A percentile compares a stretch with the other conserved stretches of the same genome.
These are phyloP conservation scores for Heliconius eleuchia DNA, from an alignment of 1,140 invertebrate genomes.

Conservation along the genomic window DNA sequence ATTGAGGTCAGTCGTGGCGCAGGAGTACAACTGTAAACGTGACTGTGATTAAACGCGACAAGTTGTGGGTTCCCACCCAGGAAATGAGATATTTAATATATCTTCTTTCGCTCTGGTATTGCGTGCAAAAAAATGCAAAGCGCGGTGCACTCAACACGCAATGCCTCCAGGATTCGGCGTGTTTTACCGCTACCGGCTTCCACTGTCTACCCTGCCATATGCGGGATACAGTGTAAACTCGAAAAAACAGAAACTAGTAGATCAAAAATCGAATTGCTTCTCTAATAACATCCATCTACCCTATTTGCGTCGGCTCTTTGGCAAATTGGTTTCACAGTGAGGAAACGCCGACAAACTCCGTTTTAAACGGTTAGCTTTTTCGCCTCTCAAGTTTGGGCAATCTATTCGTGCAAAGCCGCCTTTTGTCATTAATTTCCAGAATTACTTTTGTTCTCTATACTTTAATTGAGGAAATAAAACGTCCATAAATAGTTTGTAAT, in stretches of 20 bases:
- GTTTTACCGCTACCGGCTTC: too few relatives aligned
- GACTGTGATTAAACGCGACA: too few relatives aligned
- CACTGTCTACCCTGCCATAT: too few relatives aligned
- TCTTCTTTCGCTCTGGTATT: too few relatives aligned
- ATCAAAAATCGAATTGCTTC: slow-evolving; percentile 37
- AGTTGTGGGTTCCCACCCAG: too few relatives aligned
- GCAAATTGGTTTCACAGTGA: slow-evolving; percentile 42
- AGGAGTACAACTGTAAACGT: too few relatives aligned
- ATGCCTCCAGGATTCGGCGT: too few relatives aligned
- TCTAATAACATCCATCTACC: slow-evolving; percentile 39
- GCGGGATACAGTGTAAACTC: too few relatives aligned
- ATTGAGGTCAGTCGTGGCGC: too few relatives aligned
- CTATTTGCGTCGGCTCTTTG: slow-evolving; percentile 37
- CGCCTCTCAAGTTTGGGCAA: slow-evolving; percentile 24
- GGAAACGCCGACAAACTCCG: slow-evolving; percentile 29
- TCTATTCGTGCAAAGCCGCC: slow-evolving; percentile 10
- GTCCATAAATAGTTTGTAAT: neutral
- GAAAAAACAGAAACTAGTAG: slow-evolving; percentile 25
- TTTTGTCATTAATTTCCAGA: slow-evolving; percentile 19
- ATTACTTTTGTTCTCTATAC: slow-evolving; percentile 11
- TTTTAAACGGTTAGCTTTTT: slow-evolving; percentile 37
- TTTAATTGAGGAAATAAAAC: neutral
- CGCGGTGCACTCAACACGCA: too few relatives aligned
- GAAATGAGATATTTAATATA: too few relatives aligned
- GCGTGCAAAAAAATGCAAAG: too few relatives aligned